These are phyloP conservation scores for Bufo gargarizans DNA, from an alignment of 2,113 vertebrate species.

Conservation along the genomic window DNA sequence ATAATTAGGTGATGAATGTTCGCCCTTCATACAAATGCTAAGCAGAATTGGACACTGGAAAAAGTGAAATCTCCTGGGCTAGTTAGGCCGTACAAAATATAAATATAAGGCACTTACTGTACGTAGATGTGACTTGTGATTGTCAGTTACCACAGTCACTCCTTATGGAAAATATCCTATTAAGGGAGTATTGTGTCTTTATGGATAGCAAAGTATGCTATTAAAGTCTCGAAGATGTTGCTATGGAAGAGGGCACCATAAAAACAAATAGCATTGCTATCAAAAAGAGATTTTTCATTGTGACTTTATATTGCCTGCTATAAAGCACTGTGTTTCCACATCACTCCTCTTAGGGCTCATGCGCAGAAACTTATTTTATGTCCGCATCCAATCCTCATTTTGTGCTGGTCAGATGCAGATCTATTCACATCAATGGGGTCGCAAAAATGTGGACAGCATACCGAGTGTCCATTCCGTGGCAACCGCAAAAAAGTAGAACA, in stretches of 20 bases:
- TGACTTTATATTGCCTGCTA: neutral
- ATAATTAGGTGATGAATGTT: conserved; percentile 14
- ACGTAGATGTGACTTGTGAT: neutral
- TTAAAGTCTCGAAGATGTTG: neutral
- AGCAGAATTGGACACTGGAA: neutral
- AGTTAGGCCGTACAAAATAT: neutral
- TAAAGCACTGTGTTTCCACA: neutral
- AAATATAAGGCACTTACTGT: neutral
- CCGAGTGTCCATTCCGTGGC: too few relatives aligned
- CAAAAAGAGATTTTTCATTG: neutral
- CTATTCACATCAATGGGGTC: too few relatives aligned
- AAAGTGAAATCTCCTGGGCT: neutral
- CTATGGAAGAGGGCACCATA: neutral
- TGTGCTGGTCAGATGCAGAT: too few relatives aligned
- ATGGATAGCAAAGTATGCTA: neutral
- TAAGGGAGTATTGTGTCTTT: conserved; percentile 20
- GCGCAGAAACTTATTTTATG: too few relatives aligned
- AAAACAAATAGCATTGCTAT: neutral
- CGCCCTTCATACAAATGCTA: neutral
- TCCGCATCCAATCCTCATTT: too few relatives aligned
- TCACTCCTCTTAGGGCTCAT: neutral
- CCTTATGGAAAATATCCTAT: neutral
- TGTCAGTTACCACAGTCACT: conserved; percentile 1
- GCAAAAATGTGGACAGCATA: too few relatives aligned
- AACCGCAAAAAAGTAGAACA: too few relatives aligned